Percentiles rank a stretch among this genome's conserved stretches.
phyloP scores from a whole-genome alignment of 2,888 invertebrate species.

The Cephus pygmeus region DNA sequence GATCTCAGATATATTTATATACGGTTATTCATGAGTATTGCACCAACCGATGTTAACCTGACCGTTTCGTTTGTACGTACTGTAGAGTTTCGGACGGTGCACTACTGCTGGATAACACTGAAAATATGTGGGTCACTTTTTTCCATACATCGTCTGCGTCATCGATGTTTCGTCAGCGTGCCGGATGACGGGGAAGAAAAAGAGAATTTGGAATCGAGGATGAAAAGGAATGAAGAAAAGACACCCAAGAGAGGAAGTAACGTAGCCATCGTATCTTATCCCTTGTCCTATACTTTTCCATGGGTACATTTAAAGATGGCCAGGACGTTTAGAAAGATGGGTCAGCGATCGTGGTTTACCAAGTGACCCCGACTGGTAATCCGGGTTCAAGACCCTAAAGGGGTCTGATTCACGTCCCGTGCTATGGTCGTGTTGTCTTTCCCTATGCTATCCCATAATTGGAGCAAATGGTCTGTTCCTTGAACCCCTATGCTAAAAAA shows the following conservation, averaged over 20 bases:
- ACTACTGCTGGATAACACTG: background rate
- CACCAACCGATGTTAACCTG: background rate
- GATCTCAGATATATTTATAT: background rate
- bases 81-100: background rate
- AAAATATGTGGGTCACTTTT: background rate
- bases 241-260: background rate
- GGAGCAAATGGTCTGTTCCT: slow-evolving; percentile 6
- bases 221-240: background rate
- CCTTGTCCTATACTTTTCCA: background rate
- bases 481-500: background rate
- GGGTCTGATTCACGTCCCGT: slow-evolving; percentile 8
- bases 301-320: background rate
- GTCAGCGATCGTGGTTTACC: slow-evolving; percentile 8
- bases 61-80: background rate
- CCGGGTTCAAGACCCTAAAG: slow-evolving; percentile 8
- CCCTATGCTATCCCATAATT: slow-evolving; percentile 2
- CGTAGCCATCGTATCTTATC: background rate
- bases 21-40: background rate
- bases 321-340: background rate
- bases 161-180: background rate
- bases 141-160: background rate
- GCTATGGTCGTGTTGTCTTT: background rate
- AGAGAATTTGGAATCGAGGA: background rate
- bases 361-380: background rate
- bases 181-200: background rate